Percentiles rank a stretch among this genome's conserved stretches.
Evolutionary conservation across 2,888 invertebrate genomes (phyloP).

Genomic region (Cerastoderma edule): DNA sequence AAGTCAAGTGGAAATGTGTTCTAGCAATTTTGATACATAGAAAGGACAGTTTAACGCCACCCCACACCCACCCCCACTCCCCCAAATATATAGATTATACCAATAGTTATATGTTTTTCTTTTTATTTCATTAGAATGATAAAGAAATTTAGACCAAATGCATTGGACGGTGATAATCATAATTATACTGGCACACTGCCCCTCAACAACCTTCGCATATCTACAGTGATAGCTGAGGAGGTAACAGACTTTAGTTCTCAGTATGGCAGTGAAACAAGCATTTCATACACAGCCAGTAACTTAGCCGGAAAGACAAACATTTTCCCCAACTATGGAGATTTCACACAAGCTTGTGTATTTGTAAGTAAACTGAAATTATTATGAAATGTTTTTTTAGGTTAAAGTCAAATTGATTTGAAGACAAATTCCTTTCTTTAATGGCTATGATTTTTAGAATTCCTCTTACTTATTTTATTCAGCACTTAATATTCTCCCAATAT

Average conservation of each 20-base stretch:
- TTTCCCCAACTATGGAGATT: conserved; percentile 95
- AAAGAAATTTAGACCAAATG: conserved; percentile 8
- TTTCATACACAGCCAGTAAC: conserved; percentile 94
- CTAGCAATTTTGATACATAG: not conserved
- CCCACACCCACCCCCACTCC: too few species aligned
- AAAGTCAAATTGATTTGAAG: too few species aligned
- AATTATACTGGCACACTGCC: not conserved
- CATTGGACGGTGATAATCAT: not conserved
- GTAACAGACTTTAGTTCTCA: conserved; percentile 94
- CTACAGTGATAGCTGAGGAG: conserved; percentile 86
- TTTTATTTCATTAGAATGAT: not conserved
- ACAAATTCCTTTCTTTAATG: too few species aligned
- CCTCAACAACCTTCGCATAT: not conserved
- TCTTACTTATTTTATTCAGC: too few species aligned
- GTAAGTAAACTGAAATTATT: too few species aligned
- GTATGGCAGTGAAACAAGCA: conserved; percentile 94
- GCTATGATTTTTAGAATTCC: too few species aligned
- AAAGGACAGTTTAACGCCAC: too few species aligned
- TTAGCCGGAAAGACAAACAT: conserved; percentile 91
- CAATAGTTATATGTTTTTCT: not conserved
- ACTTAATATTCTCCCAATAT: too few species aligned
- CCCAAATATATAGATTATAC: not conserved
- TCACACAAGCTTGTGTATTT: conserved; percentile 95
- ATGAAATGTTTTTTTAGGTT: too few species aligned
- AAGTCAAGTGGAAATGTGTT: not conserved